Evolutionary conservation across 2,113 vertebrate species (phyloP).

Genomic region (Myotis davidii): DNA sequence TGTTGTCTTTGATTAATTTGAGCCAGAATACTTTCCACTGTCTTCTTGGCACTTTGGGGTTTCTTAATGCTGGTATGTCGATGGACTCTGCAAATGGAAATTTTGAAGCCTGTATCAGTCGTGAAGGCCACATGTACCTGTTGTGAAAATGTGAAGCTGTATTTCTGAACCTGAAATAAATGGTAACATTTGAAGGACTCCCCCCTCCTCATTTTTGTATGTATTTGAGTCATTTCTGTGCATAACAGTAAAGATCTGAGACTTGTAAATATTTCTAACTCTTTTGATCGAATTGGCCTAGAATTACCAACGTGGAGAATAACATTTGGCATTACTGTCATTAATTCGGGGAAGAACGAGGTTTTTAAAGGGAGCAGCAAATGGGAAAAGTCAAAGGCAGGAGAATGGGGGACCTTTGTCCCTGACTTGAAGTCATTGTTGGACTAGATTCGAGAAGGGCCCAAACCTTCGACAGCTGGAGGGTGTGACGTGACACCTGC

Average conservation of each 20-base stretch:
- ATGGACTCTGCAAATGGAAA: conserved; percentile 77
- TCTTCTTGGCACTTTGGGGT: conserved; percentile 74
- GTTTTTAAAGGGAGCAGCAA: background rate
- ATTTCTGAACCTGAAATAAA: conserved; percentile 87
- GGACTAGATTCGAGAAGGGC: background rate
- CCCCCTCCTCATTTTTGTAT: conserved; percentile 75
- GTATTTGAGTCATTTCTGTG: conserved; percentile 17
- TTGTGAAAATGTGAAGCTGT: conserved; percentile 86
- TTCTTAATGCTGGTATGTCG: conserved; percentile 77
- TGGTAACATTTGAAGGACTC: conserved; percentile 79
- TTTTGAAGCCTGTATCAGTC: conserved; percentile 70
- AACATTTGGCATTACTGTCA: background rate
- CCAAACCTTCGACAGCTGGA: background rate
- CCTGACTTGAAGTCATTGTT: background rate
- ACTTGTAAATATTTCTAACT: background rate
- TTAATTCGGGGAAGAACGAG: background rate
- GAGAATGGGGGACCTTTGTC: background rate
- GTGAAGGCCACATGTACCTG: conserved; percentile 77
- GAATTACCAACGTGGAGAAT: background rate
- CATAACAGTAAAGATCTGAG: background rate
- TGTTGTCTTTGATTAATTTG: conserved; percentile 69
- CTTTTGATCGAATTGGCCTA: background rate
- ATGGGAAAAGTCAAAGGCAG: background rate
- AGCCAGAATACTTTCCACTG: conserved; percentile 75
- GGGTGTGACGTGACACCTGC: background rate